Evolutionary conservation across 2,113 vertebrate genomes (phyloP).

Genomic region (Festucalex cinctus): DNA sequence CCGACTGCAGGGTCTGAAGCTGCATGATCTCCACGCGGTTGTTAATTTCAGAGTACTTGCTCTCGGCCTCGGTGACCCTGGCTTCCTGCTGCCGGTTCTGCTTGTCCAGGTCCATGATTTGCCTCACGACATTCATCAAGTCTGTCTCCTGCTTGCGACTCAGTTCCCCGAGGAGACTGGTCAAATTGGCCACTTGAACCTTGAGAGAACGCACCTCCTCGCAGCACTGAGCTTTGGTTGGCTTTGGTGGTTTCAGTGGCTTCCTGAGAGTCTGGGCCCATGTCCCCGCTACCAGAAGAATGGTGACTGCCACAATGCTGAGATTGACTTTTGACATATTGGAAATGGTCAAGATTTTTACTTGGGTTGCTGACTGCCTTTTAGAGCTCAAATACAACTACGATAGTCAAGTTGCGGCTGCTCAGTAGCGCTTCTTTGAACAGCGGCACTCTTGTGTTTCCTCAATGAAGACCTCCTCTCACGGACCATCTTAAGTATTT

Average conservation of each 20-base stretch:
- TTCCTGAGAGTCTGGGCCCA: constrained; percentile 79
- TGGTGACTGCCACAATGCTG: constrained; percentile 32
- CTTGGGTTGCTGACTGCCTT: not conserved
- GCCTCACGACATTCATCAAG: constrained; percentile 80
- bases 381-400: not conserved
- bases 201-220: constrained; percentile 84
- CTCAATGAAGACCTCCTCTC: constrained; percentile 60
- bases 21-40: constrained; percentile 93
- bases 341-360: not conserved
- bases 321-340: constrained; percentile 53
- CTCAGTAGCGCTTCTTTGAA: constrained; percentile 29
- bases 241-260: constrained; percentile 55
- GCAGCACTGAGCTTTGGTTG: constrained; percentile 78
- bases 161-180: constrained; percentile 81
- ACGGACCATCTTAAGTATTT: constrained; percentile 89
- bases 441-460: constrained; percentile 53
- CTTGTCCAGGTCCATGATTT: constrained; percentile 90
- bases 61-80: constrained; percentile 84
- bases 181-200: constrained; percentile 88
- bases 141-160: constrained; percentile 85
- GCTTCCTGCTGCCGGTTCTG: constrained; percentile 80
- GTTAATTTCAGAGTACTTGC: constrained; percentile 94
- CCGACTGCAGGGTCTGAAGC: constrained; percentile 84
- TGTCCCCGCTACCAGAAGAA: constrained; percentile 53
- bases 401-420: constrained; percentile 7